Base-by-base conservation (phyloP, 1,140 invertebrate genomes). In the Leptoteleia sp. region DNA sequence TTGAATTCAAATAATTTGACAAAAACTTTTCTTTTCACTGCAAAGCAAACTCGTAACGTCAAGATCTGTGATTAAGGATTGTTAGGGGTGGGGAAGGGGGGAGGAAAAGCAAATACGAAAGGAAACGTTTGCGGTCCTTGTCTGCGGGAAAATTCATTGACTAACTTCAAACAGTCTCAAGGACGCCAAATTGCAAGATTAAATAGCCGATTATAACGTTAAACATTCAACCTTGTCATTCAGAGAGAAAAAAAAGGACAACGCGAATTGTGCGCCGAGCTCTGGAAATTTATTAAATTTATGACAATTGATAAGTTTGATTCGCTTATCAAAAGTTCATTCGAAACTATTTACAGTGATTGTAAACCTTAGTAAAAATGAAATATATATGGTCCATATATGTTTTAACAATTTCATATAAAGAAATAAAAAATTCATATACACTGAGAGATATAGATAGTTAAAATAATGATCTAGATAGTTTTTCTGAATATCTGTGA, bases 171-270 rank as follows among this genome's bases (percentile, higher is more conserved):
- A 55, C 68, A 62, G 57, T 62, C 48, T 62, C 68, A 62, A 55
- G 68, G 68, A 72, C 55, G 40, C 19, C 15, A 38, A 72, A 72
- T 72, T 72, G 57, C 40, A 33, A 62, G 54, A 61, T 62, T 72
- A 72, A 72, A 62, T 47, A 55, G 57, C 38, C 40, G 57, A 62
- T 71, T 61, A 71, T 33, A 61, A 19, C 45, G 27, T 71, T 61
- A 71, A 43, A 61, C 38, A 37, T 52, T 70, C 31, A 52, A 38
- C 67, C 67, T 71, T 71, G 55, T 71, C 55, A 71, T 71, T 71
- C n/a, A n/a, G n/a, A n/a, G n/a, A n/a, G n/a, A n/a, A n/a, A n/a
- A n/a, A n/a, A n/a, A n/a, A n/a, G n/a, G n/a, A n/a, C n/a, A n/a
- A n/a, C n/a, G n/a, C n/a, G n/a, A n/a, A n/a, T n/a, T n/a, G n/a